Evolutionary conservation across 2,888 invertebrate genomes (phyloP).

Genomic region (Drosophila suboccidentalis): DNA sequence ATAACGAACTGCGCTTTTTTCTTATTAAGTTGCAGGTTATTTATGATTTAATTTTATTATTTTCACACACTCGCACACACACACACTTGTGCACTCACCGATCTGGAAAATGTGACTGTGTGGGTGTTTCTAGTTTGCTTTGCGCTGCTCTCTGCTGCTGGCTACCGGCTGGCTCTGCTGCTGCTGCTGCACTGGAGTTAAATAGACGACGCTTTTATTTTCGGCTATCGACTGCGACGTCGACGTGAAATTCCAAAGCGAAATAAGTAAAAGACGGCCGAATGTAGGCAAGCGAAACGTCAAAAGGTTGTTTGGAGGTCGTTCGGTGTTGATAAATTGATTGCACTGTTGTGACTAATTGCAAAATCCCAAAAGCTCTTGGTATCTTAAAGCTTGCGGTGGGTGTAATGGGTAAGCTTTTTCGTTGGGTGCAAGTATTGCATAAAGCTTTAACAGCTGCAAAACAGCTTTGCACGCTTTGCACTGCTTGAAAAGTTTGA

Average conservation of each 20-base stretch:
- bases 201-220: conserved; percentile 80
- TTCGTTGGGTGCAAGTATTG: background rate
- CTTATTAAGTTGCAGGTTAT: conserved; percentile 13
- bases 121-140: conserved; percentile 41
- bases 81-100: conserved; percentile 68
- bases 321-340: conserved; percentile 66
- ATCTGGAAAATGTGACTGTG: conserved; percentile 65
- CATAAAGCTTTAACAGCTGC: background rate
- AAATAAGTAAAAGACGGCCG: conserved; percentile 62
- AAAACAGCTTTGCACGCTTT: background rate
- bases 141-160: conserved; percentile 52
- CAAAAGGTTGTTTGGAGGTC: conserved; percentile 85
- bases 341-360: conserved; percentile 51
- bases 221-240: conserved; percentile 58
- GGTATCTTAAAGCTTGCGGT: conserved; percentile 47
- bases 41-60: conserved; percentile 24
- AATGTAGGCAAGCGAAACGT: conserved; percentile 73
- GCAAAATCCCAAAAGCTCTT: conserved; percentile 46
- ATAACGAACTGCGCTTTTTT: conserved; percentile 28
- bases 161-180: conserved; percentile 81
- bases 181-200: conserved; percentile 84
- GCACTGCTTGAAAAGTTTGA: conserved; percentile 37
- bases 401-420: background rate
- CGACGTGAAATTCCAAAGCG: conserved; percentile 74
- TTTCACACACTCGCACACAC: conserved; percentile 40